Conservation (phyloP, 2,888 invertebrate genomes). For the Drosophila vallismaia region DNA sequence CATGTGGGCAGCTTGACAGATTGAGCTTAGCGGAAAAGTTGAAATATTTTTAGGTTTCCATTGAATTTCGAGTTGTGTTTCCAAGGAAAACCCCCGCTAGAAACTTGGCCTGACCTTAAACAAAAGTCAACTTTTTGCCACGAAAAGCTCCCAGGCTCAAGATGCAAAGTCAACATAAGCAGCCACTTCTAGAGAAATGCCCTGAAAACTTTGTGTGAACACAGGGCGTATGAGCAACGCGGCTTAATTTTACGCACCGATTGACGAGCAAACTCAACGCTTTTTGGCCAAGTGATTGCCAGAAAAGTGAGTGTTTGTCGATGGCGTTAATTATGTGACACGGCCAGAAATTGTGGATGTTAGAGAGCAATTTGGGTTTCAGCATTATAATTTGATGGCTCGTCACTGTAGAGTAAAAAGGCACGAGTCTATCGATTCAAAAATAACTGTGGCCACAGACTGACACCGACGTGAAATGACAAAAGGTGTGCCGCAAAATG, state of each 20-base stretch:
- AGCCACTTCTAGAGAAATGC: conserved; percentile 9
- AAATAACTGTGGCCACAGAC: conserved; percentile 22
- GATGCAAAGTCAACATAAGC: conserved; percentile 65
- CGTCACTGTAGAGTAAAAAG: conserved; percentile 1
- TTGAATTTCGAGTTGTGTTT: neutral
- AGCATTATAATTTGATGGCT: conserved; percentile 1
- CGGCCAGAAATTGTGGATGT: neutral
- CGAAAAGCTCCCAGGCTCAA: conserved; percentile 15
- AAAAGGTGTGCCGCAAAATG: conserved; percentile 39
- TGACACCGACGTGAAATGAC: conserved; percentile 10
- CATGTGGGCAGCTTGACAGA: conserved; percentile 18
- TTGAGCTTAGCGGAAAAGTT: neutral
- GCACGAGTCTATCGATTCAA: conserved; percentile 17
- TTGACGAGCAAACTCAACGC: conserved; percentile 48
- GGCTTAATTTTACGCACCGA: conserved; percentile 58
- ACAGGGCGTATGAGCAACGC: conserved; percentile 58
- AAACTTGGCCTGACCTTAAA: conserved; percentile 15
- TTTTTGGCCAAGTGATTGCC: conserved; percentile 7
- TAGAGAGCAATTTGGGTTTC: neutral
- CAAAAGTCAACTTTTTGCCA: conserved; percentile 32
- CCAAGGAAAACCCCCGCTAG: conserved; percentile 18
- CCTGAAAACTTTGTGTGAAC: conserved; percentile 24
- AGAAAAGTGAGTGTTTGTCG: conserved; percentile 56
- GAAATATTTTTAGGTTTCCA: neutral
- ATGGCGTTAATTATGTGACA: conserved; percentile 56